Evolutionary conservation across 2,888 invertebrate genomes (phyloP), one percentile per base, ranked within the genome.

Genomic region (Noctua fimbriata): DNA sequence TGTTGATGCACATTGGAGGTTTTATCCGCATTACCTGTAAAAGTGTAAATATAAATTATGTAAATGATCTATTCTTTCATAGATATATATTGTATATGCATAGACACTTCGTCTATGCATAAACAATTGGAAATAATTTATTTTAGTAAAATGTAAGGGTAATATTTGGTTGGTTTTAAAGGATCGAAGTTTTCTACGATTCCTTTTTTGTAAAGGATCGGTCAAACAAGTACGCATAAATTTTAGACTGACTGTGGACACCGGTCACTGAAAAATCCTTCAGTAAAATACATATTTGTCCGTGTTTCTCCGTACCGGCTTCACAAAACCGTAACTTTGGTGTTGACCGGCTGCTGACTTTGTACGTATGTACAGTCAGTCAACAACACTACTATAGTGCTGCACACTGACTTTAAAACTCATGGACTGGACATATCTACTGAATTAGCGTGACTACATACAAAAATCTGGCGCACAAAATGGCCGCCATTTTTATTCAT

Each of bases 1-100:
- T 98, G 16, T 98, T 98, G 78, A 99, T 97, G 93, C 99, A 99
- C 98, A 99, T 98, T 0, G 99, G 99, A 24, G 99, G 99, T 93
- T 99, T 98, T 83, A 99, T 98, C 90, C 99, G 97, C 73, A 99
- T 96, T 1, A 99, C 98, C 99, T 99, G 97, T 41, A 91, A 93
- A 83, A 63, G 18, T 32, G 18, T 63, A 32, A 79, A 47, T 32
- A 10, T 47, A 41, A 55, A 41, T 2, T 21, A 44, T 7, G 14
- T 41, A 12, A 12, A 63, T 18, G 14, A n/a, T n/a, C 21, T 21
- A 21, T 63, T 63, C 18, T 63, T 32, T 28, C 14, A 16, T n/a
- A n/a, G n/a, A n/a, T n/a, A n/a, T n/a, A n/a, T 28, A 58, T 24
- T 55, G 4, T 58, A n/a, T 58, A 58, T 24, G 55, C 12, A 58